Evolutionary conservation across 2,797 vertebrate genomes (phyloP).

Genomic region (Centropyge bicolor): DNA sequence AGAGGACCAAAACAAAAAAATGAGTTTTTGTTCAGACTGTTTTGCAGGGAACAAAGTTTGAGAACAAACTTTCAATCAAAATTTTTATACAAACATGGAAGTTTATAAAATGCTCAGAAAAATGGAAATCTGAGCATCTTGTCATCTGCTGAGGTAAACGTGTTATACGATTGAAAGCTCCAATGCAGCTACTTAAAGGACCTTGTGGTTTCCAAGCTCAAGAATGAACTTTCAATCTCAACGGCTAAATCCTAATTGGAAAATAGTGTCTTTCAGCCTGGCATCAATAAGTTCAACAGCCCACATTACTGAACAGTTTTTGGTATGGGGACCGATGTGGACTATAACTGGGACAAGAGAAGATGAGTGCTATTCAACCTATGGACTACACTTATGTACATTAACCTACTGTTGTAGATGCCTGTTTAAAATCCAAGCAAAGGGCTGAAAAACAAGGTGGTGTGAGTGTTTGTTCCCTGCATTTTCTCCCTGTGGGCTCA

Average conservation of each 20-base stretch:
- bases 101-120: neutral
- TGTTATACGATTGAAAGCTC: neutral
- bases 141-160: neutral
- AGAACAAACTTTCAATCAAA: neutral
- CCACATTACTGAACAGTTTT: no score
- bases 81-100: neutral
- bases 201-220: neutral
- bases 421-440: slow-evolving; percentile 21
- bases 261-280: neutral
- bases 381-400: slow-evolving; percentile 14
- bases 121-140: neutral
- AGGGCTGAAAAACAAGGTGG: slow-evolving; percentile 58
- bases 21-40: no score
- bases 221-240: neutral
- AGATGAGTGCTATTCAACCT: slow-evolving; percentile 3
- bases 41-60: neutral
- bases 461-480: slow-evolving; percentile 60
- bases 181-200: neutral
- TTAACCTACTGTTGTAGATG: slow-evolving; percentile 23
- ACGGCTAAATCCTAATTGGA: neutral
- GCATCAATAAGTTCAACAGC: neutral
- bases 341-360: neutral
- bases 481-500: slow-evolving; percentile 73
- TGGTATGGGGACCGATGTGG: neutral
- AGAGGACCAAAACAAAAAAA: neutral